Evolutionary conservation across 2,888 invertebrate species (phyloP), one percentile per base, ranked within the genome.

Genomic region (Nyleta sp.): DNA sequence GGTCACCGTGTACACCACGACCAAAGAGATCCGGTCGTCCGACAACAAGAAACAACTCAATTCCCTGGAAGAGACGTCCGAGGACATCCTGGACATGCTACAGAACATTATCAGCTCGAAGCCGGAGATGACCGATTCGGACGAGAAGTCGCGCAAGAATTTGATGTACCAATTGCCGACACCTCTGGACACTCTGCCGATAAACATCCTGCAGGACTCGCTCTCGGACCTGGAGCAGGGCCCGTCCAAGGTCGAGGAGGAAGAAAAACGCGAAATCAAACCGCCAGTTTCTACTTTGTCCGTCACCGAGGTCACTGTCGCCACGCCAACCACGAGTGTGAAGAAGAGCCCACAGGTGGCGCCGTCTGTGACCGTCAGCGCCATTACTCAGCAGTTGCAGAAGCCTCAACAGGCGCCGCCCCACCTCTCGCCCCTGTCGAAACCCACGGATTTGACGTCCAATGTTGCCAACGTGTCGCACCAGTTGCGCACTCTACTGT

Each of bases 401-500:
- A 89, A 86, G 59, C 86, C 84, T 6, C 55, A 59, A n/a, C 91
- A 93, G 0, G 92, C 93, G 0, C 92, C 94, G 52, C 94, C 95
- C 0, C 95, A 95, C 86, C 89, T 95, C 20, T 95, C 95, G 0
- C 95, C 95, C 0, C 87, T 95, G 1, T 95, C 95, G 0, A 95
- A 95, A 86, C 95, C 95, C 0, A 93, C 94, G 1, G 95, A 95
- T 86, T 90, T 95, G 52, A 94, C 95, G 11, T 94, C 94, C 0
- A 95, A 94, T 84, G 94, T 95, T 91, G 94, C 94, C 0, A 95
- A 94, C 85, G 95, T 93, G 0, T 94, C 94, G 0, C 94, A 95
- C 87, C 95, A 95, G 84, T 86, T 95, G 48, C 91, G 94, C 33
- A 93, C 93, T 4, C 92, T 95, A 52, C 91, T 95, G 88, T 95